Evolutionary conservation across 2,797 vertebrate genomes (phyloP).

Genomic region (Lepus oiostolus): DNA sequence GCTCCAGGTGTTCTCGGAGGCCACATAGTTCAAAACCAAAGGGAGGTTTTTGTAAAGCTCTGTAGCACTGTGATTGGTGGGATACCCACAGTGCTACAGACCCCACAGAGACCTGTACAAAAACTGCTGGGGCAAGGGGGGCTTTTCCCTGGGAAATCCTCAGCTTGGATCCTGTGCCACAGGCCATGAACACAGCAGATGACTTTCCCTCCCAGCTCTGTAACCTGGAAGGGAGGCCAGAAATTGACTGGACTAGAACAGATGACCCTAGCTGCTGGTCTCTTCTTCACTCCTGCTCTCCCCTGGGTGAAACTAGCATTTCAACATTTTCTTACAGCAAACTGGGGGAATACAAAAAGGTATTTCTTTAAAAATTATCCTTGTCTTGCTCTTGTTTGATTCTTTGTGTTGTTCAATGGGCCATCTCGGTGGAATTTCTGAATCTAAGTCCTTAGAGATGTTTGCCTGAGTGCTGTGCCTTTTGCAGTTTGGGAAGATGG

Average conservation of each 20-base stretch:
- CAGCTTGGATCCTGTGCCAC: background rate
- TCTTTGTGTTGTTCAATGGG: background rate
- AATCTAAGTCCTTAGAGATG: constrained; percentile 50
- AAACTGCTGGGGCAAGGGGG: constrained; percentile 59
- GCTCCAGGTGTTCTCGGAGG: background rate
- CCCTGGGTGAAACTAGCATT: background rate
- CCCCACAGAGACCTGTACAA: constrained; percentile 74
- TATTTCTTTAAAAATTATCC: background rate
- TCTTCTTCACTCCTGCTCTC: background rate
- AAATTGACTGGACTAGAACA: background rate
- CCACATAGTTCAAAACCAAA: background rate
- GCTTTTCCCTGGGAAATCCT: constrained; percentile 9
- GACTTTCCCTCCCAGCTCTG: background rate
- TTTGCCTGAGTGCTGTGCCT: background rate
- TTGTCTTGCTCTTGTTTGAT: background rate
- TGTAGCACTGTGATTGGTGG: constrained; percentile 62
- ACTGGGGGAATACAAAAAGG: background rate
- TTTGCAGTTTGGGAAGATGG: constrained; percentile 9
- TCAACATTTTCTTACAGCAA: background rate
- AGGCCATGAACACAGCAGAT: background rate
- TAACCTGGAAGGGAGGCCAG: background rate
- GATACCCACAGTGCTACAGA: constrained; percentile 77
- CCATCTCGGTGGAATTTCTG: constrained; percentile 35
- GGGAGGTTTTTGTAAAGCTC: constrained; percentile 79
- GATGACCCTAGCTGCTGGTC: background rate